These are phyloP conservation scores for Drosophila kohkoa DNA, from an alignment of 1,140 invertebrate genomes.

Conservation along the genomic window DNA sequence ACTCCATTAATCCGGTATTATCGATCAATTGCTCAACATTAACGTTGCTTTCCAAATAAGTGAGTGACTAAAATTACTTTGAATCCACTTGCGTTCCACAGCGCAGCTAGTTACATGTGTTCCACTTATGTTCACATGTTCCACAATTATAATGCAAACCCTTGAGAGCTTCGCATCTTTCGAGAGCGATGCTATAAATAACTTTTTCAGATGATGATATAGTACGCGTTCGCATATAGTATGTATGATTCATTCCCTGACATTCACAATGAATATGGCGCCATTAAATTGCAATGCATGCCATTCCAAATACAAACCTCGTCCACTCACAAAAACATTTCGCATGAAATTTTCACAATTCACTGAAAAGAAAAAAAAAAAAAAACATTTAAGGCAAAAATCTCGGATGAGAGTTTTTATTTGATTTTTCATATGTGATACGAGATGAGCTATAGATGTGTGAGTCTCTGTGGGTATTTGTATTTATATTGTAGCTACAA, in stretches of 20 bases:
- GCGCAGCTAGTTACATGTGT: not conserved
- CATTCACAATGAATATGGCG: slow-evolving; percentile 44
- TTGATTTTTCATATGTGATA: slow-evolving; percentile 28
- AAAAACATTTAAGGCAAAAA: slow-evolving; percentile 31
- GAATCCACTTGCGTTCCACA: not conserved
- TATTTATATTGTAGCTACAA: slow-evolving; percentile 47
- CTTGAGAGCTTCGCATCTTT: not conserved
- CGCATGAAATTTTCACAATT: slow-evolving; percentile 25
- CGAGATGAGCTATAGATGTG: slow-evolving; percentile 28
- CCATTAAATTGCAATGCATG: slow-evolving; percentile 37
- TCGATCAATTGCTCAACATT: too few relatives aligned
- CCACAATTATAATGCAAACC: not conserved
- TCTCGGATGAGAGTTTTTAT: slow-evolving; percentile 15
- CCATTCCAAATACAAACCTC: slow-evolving; percentile 20
- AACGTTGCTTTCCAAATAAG: too few relatives aligned
- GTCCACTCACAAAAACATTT: slow-evolving; percentile 9
- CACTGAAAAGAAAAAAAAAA: not conserved
- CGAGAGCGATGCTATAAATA: slow-evolving; percentile 14
- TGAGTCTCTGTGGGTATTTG: slow-evolving; percentile 2
- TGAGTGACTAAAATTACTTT: not conserved
- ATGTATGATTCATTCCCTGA: slow-evolving; percentile 7
- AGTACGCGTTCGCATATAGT: not conserved
- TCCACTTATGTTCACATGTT: not conserved
- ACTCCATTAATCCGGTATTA: too few relatives aligned
- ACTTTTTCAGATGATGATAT: slow-evolving; percentile 15